A percentile compares a stretch with the other conserved stretches of the same genome.
These are phyloP conservation scores for Apostichopus japonicus DNA, from an alignment of 35 echinoderm and acorn worm species.

Conservation along the genomic window DNA sequence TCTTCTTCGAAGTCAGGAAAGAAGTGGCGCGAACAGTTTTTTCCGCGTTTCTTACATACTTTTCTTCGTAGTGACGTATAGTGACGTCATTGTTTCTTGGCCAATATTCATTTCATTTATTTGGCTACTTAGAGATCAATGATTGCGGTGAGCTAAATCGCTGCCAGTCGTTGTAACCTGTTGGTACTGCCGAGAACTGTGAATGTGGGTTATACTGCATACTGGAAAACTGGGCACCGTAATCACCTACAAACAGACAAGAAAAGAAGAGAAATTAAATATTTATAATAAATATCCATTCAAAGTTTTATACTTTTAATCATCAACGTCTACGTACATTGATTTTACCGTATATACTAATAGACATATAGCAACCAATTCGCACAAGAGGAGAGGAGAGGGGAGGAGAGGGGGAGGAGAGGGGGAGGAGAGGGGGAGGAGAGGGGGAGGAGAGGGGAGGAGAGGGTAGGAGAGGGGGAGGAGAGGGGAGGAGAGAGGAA, in stretches of 20 bases:
- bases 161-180: conserved; percentile 92
- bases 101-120: background rate
- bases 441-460: too few relatives aligned
- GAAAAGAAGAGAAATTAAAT: background rate
- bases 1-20: too few relatives aligned
- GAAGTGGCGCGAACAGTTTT: too few relatives aligned
- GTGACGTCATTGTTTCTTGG: background rate
- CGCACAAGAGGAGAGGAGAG: background rate
- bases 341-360: too few relatives aligned
- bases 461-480: too few relatives aligned
- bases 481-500: background rate
- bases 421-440: too few relatives aligned
- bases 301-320: background rate
- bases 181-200: conserved; percentile 56
- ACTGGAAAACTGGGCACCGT: conserved; percentile 81
- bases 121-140: conserved; percentile 73
- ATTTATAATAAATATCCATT: background rate
- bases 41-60: background rate
- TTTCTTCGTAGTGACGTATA: background rate
- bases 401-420: too few relatives aligned
- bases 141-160: conserved; percentile 75
- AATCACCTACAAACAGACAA: conserved; percentile 64
- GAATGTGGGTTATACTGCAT: conserved; percentile 88
- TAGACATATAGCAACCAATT: background rate
- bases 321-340: too few relatives aligned